These are phyloP conservation scores for Gavia stellata DNA, from an alignment of 2,113 vertebrate species.

Conservation along the genomic window DNA sequence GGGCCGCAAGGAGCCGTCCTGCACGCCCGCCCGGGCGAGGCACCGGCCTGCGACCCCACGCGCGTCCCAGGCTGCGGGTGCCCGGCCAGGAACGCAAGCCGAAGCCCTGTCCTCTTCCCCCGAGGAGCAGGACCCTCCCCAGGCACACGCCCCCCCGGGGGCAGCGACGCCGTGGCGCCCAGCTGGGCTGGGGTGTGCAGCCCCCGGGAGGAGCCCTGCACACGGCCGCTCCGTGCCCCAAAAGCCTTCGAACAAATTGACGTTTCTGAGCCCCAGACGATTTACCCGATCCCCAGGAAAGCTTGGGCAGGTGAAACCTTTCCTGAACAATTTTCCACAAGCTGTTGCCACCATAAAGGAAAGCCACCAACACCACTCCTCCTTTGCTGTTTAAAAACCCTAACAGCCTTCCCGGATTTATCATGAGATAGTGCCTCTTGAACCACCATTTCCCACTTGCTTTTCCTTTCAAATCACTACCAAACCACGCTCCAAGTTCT, in stretches of 20 bases:
- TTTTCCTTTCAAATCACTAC: not conserved
- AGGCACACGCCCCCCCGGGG: not conserved
- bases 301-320: not conserved
- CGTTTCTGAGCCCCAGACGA: not conserved
- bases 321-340: not conserved
- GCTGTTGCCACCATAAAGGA: not conserved
- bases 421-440: not conserved
- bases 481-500: not conserved
- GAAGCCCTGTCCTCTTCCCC: accelerated
- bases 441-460: not conserved
- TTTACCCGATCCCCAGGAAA: not conserved
- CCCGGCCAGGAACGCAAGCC: not conserved
- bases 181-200: not conserved
- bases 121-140: not conserved
- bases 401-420: not conserved
- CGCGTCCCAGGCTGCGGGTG: not conserved
- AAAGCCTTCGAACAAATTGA: accelerated
- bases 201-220: not conserved
- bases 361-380: not conserved
- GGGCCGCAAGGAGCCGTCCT: not conserved
- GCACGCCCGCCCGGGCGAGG: not conserved
- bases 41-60: not conserved
- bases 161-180: not conserved
- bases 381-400: not conserved
- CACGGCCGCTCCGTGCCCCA: accelerated